Conservation (phyloP, 2,888 invertebrate genomes). For the Hydropsyche betteni region DNA sequence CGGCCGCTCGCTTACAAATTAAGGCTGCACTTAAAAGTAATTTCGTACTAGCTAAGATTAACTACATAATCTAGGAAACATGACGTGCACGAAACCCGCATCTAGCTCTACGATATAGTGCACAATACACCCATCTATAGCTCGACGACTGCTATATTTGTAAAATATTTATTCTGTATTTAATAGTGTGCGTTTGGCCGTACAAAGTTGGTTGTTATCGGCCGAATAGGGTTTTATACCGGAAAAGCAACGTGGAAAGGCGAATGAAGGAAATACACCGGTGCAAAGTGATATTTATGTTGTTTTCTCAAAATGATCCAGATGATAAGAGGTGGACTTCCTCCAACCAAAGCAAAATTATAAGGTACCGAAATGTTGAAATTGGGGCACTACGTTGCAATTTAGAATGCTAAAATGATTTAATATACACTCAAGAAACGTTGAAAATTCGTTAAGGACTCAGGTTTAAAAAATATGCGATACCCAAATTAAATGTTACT, state of each 20-base stretch:
- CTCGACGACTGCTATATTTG: too few species aligned
- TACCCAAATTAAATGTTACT: too few species aligned
- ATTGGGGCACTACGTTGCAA: neutral
- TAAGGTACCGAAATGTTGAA: neutral
- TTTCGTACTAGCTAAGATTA: neutral
- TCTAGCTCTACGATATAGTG: too few species aligned
- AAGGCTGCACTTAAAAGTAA: too few species aligned
- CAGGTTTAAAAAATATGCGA: too few species aligned
- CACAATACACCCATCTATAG: neutral
- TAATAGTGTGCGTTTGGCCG: too few species aligned
- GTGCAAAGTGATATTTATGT: slow-evolving; percentile 33
- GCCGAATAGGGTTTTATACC: neutral
- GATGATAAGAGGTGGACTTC: slow-evolving; percentile 30
- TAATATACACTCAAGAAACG: too few species aligned
- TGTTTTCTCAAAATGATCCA: slow-evolving; percentile 27
- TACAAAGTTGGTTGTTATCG: neutral
- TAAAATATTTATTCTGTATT: too few species aligned
- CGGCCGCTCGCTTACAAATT: too few species aligned
- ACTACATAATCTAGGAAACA: neutral
- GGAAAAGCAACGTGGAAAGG: neutral
- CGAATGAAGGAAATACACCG: neutral
- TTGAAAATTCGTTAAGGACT: too few species aligned
- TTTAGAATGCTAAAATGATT: too few species aligned
- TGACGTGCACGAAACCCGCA: slow-evolving; percentile 4
- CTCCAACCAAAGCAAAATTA: slow-evolving; percentile 1